Base-by-base conservation (phyloP, 2,888 invertebrate species). In the Andrena dorsata region DNA sequence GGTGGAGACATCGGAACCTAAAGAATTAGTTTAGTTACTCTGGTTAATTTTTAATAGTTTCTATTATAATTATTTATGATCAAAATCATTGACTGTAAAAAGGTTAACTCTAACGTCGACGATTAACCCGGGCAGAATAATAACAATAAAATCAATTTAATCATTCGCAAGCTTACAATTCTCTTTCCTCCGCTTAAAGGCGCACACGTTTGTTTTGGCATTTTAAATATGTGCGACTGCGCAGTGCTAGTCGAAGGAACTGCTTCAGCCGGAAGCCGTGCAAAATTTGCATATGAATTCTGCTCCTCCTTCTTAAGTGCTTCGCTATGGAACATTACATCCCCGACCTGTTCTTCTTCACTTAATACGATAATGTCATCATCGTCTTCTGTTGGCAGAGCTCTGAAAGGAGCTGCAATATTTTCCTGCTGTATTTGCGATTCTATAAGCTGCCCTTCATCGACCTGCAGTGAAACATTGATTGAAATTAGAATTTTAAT, bases 321-420 rank as follows among this genome's bases (percentile, higher is more conserved):
- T 10, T 51, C 28, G 58, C 28, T 2, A 16, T 58, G 23, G 49
- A 6, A 6, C 16, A 49, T 41, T 30, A 10, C 26, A 10, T 71
- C 8, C 10, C 61, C 56, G 1, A 47, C 0, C 8, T 2, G 3
- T 5, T 71, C 16, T 8, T 75, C 49, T 0, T 76, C 76, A 8
- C 41, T 70, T 56, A 82, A 56, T 58, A 82, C 8, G 47, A 82
- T 82, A 41, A 82, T 30, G 8, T 72, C 82, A 20, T 71, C 60
- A 2, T 16, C 8, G 8, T 47, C 26, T 63, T 82, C 76, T n/a
- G 28, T 35, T 58, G 76, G 82, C 0, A 82, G 30, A 63, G 41
- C 16, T 53, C 68, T 63, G 8, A 68, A 82, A 4, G 66, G 63
- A 8, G 30, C 8, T n/a, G 16, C 1, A 30, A 65, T 72, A 10